Evolutionary conservation across 2,888 invertebrate genomes (phyloP).

Genomic region (Apamea crenata): DNA sequence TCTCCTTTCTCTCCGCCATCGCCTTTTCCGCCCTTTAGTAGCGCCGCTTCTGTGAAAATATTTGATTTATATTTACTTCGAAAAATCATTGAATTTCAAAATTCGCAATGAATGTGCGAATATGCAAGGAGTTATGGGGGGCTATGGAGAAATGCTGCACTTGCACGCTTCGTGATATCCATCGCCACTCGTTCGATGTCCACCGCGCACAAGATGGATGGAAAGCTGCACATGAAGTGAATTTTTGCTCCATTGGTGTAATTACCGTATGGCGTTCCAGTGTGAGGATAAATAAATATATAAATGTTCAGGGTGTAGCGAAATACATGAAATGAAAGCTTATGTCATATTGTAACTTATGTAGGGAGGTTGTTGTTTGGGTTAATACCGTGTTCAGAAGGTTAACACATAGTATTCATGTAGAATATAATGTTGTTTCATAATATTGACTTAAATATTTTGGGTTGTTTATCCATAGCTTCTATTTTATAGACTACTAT

Average conservation of each 20-base stretch:
- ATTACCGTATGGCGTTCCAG: too few species aligned
- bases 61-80: conserved; percentile 58
- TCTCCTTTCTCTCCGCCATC: conserved; percentile 82
- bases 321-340: conserved; percentile 36
- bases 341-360: conserved; percentile 18
- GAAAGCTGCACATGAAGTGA: too few species aligned
- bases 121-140: too few species aligned
- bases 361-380: neutral
- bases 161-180: too few species aligned
- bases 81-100: too few species aligned
- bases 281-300: too few species aligned
- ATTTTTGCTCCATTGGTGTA: too few species aligned
- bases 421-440: conserved; percentile 1
- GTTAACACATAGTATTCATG: neutral
- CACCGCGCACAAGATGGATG: too few species aligned
- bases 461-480: too few species aligned
- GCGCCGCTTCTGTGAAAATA: conserved; percentile 80
- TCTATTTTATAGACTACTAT: neutral
- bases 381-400: conserved; percentile 9
- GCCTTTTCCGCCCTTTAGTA: conserved; percentile 78
- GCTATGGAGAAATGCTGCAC: too few species aligned
- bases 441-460: neutral
- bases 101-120: too few species aligned
- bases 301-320: conserved; percentile 28
- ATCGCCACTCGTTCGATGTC: too few species aligned